Evolutionary conservation across 1,140 invertebrate species (phyloP).

Genomic region (Aphelinus atriplicis): DNA sequence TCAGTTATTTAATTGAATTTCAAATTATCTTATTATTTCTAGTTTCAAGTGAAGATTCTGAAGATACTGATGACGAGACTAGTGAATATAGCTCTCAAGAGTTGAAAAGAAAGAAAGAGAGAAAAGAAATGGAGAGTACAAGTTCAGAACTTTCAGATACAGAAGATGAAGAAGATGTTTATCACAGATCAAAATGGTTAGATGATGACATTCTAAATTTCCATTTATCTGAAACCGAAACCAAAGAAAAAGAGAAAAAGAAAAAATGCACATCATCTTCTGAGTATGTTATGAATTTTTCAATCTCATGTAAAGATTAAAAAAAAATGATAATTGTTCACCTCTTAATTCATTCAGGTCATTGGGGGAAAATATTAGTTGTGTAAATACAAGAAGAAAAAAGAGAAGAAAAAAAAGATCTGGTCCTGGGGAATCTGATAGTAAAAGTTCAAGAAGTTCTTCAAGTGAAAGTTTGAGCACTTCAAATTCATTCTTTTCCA

Average conservation of each 20-base stretch:
- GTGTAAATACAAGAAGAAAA: too few relatives aligned
- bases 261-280: constrained; percentile 18
- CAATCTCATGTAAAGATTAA: background rate
- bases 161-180: constrained; percentile 43
- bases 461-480: too few relatives aligned
- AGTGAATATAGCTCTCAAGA: constrained; percentile 31
- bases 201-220: constrained; percentile 18
- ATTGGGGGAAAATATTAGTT: too few relatives aligned
- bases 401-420: too few relatives aligned
- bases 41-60: constrained; percentile 12
- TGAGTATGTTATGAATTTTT: background rate
- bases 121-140: background rate
- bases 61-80: constrained; percentile 17
- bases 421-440: too few relatives aligned
- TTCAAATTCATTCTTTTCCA: too few relatives aligned
- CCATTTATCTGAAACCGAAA: background rate
- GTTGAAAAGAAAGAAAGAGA: background rate
- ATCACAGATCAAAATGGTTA: constrained; percentile 33
- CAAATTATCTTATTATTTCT: constrained; percentile 32
- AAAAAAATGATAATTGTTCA: background rate
- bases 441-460: too few relatives aligned
- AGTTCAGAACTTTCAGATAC: constrained; percentile 42
- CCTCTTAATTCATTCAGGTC: too few relatives aligned
- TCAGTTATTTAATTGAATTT: constrained; percentile 27
- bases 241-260: constrained; percentile 27